phyloP scores from a whole-genome alignment of 2,797 vertebrate genomes.

The Periparus ater region DNA sequence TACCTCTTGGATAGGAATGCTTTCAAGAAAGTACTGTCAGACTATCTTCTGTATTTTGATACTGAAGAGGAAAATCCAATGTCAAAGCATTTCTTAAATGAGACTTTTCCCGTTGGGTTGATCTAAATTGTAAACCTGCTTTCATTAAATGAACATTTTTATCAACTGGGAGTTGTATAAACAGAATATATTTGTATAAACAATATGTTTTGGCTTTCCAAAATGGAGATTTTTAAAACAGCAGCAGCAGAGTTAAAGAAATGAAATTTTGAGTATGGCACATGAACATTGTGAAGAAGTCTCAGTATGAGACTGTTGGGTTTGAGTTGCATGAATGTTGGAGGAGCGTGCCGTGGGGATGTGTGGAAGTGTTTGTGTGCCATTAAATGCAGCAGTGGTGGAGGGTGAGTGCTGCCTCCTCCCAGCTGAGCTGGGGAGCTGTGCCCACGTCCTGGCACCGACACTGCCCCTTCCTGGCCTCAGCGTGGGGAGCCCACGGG shows the following conservation, averaged over 20 bases:
- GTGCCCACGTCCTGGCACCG: not conserved
- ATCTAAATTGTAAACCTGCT: not conserved
- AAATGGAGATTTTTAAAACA: not conserved
- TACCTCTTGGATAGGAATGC: not conserved
- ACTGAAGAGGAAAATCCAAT: not conserved
- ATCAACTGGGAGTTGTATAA: not conserved
- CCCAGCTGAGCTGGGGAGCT: too few species aligned
- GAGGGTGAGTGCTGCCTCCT: too few species aligned
- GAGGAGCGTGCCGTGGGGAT: not conserved
- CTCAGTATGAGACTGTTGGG: rapidly evolving
- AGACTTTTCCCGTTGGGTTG: not conserved
- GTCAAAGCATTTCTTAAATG: not conserved
- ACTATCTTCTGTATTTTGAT: not conserved
- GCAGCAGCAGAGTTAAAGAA: not conserved
- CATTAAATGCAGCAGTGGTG: not conserved
- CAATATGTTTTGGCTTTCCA: not conserved
- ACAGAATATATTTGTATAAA: not conserved
- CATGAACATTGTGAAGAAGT: rapidly evolving
- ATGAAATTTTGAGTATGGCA: not conserved
- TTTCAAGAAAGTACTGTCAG: not conserved
- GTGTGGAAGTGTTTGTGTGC: not conserved
- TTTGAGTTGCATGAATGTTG: not conserved
- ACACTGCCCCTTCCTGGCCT: not conserved
- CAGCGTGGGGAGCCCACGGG: not conserved
- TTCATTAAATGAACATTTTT: not conserved